Evolutionary conservation across 2,113 vertebrate genomes (phyloP), one percentile per base, ranked within the genome.

Genomic region (Esox niger): DNA sequence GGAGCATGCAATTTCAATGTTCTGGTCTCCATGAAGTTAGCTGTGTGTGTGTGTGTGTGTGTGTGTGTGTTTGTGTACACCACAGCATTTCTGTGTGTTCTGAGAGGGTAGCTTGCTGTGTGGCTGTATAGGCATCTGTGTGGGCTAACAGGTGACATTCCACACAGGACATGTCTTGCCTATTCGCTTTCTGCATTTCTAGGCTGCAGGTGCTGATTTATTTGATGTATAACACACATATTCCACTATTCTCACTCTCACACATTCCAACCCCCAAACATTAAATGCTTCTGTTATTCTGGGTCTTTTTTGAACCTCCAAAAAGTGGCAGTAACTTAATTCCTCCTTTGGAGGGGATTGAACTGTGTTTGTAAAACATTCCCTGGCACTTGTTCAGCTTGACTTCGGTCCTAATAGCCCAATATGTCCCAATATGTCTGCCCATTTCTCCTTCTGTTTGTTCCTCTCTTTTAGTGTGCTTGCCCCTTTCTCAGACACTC

Each of bases 51-150:
- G 35, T n/a, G 35, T 3, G 21, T 20, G 61, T 3, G 33, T 25
- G 62, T 43, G 38, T 20, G 62, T 64, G 33, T 64, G 62, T 63
- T 10, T 25, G 6, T 35, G 31, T 57, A 31, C 35, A 47, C 56
- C 20, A 59, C 35, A 30, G 55, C 33, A 3, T 33, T 20, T 20
- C 7, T 57, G 55, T 52, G 26, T 1, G 35, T 47, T 55, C 21
- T 38, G 35, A 17, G 2, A n/a, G 25, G n/a, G 35, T 64, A 13
- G 38, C 15, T 64, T 27, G 29, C 27, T 65, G 63, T 64, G 26
- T 31, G 55, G 55, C 23, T 26, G 55, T 29, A 23, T 57, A 57
- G 21, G 55, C 23, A 13, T 56, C 3, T 57, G 55, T 26, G 25
- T 25, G 25, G 7, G 54, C n/a, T n/a, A 26, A 26, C 15, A 2